phyloP scores from a whole-genome alignment of 2,113 vertebrate genomes.

The Leptodactylus fuscus region DNA sequence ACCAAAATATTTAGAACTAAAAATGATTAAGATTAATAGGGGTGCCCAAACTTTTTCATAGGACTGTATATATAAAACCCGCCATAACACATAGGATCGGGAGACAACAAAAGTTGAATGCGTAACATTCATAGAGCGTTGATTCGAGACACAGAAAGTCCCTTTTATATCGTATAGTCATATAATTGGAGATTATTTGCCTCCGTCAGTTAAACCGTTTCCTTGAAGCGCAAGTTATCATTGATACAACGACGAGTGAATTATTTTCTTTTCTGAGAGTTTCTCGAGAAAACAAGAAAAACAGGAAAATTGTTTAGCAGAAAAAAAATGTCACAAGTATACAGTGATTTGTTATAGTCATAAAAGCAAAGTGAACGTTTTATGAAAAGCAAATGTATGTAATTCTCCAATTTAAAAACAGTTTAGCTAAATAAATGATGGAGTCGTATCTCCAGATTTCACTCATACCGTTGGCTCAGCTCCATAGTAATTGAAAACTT shows the following conservation, averaged over 20 bases:
- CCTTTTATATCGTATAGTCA: no score
- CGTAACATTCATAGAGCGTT: no score
- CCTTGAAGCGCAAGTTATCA: not conserved
- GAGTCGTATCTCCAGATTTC: conserved; percentile 47
- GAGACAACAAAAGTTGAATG: no score
- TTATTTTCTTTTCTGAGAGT: not conserved
- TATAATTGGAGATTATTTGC: not conserved
- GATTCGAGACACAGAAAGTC: no score
- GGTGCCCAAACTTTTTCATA: no score
- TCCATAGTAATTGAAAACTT: conserved; percentile 59
- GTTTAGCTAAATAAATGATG: conserved; percentile 60
- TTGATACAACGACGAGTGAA: not conserved
- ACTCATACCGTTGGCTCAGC: conserved; percentile 44
- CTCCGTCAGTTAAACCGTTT: not conserved
- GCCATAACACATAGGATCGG: no score
- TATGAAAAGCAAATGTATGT: conserved; percentile 59
- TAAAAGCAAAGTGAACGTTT: conserved; percentile 55
- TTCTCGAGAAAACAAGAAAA: conserved; percentile 10
- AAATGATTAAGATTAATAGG: no score
- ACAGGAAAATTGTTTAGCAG: conserved; percentile 8
- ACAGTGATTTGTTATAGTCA: conserved; percentile 51
- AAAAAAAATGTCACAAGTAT: conserved; percentile 29
- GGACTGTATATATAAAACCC: no score
- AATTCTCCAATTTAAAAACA: conserved; percentile 58
- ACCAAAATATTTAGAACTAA: no score